phyloP scores from a whole-genome alignment of 2,797 vertebrate genomes.

The Synanceia verrucosa region DNA sequence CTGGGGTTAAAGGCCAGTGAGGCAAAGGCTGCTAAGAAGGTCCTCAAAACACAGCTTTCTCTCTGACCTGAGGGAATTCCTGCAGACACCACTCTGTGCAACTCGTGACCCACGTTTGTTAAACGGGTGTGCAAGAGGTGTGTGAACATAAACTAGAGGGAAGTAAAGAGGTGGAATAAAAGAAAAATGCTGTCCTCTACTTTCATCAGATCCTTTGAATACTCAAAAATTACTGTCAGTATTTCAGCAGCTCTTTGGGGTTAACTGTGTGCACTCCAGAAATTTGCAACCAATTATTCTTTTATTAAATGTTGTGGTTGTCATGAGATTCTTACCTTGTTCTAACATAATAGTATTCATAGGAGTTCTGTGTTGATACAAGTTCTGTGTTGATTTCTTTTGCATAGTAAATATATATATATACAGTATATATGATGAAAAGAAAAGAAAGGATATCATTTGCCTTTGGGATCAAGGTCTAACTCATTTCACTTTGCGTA shows the following conservation, averaged over 20 bases:
- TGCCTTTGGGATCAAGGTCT: conserved; percentile 10
- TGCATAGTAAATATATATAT: too few relatives aligned
- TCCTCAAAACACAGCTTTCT: conserved; percentile 75
- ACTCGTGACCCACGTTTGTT: conserved; percentile 36
- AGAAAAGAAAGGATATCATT: not conserved
- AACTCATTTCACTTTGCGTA: not conserved
- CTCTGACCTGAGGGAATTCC: conserved; percentile 70
- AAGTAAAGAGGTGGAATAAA: not conserved
- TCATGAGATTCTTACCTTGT: not conserved
- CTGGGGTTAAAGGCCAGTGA: conserved; percentile 73
- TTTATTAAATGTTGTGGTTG: not conserved
- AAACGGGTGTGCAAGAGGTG: not conserved
- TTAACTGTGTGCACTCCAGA: too few relatives aligned
- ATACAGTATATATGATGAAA: too few relatives aligned
- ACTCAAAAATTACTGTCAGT: not conserved
- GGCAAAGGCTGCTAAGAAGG: conserved; percentile 76
- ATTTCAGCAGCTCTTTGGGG: not conserved
- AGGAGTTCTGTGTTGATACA: too few relatives aligned
- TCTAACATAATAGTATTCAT: too few relatives aligned
- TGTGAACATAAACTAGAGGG: not conserved
- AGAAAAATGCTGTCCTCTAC: not conserved
- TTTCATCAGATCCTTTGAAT: not conserved
- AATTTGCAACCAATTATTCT: too few relatives aligned
- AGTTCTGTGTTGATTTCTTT: too few relatives aligned
- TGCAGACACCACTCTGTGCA: conserved; percentile 52